These are phyloP conservation scores for Strigamia maritima DNA, from an alignment of 2,888 invertebrate species.

Conservation along the genomic window DNA sequence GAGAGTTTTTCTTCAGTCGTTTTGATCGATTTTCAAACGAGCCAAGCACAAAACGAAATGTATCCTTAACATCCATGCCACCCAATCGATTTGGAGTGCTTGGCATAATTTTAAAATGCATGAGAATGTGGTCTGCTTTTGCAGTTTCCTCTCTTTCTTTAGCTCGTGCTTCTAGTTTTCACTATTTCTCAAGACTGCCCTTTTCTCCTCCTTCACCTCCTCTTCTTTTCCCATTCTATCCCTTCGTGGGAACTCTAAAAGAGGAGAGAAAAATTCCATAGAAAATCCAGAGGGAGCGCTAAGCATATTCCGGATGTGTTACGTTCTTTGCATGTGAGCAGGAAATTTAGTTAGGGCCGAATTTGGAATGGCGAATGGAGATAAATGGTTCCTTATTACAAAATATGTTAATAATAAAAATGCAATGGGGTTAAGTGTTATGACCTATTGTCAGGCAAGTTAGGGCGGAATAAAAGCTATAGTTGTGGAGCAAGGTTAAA, in stretches of 20 bases:
- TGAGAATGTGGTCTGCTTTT: slow-evolving; percentile 28
- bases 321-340: slow-evolving; percentile 24
- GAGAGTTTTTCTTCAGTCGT: neutral
- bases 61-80: slow-evolving; percentile 32
- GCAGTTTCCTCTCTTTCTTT: slow-evolving; percentile 12
- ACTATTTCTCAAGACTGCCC: neutral
- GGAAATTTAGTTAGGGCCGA: slow-evolving; percentile 6
- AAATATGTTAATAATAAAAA: slow-evolving; percentile 3
- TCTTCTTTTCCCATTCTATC: neutral
- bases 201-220: neutral
- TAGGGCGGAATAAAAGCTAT: neutral
- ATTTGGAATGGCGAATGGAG: neutral
- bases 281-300: neutral
- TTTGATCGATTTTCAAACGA: slow-evolving; percentile 29
- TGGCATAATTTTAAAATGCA: slow-evolving; percentile 25
- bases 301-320: slow-evolving; percentile 12
- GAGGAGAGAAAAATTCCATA: neutral
- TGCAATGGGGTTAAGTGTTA: neutral
- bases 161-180: neutral
- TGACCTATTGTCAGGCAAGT: neutral
- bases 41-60: slow-evolving; percentile 32
- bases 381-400: slow-evolving; percentile 18
- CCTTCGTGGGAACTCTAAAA: neutral
- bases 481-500: neutral
- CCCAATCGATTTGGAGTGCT: slow-evolving; percentile 30